Percentiles rank a stretch among this genome's conserved stretches.
Evolutionary conservation across 2,888 invertebrate species (phyloP).

Genomic region (Netelia fuscicornis): DNA sequence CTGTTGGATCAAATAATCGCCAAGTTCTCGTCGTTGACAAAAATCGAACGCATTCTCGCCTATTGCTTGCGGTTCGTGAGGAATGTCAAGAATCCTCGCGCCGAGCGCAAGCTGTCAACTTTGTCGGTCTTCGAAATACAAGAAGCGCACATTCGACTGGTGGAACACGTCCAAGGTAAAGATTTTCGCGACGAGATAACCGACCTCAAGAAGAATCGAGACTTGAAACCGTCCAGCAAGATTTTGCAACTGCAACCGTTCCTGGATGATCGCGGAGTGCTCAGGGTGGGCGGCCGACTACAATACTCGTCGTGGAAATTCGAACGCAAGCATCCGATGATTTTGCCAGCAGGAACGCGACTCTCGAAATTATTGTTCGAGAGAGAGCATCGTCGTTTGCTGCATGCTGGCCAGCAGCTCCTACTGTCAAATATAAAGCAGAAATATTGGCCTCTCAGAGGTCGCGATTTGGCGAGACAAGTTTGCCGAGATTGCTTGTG

Average conservation of each 20-base stretch:
- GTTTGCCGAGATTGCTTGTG: slow-evolving; percentile 61
- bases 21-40: slow-evolving; percentile 26
- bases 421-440: slow-evolving; percentile 53
- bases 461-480: slow-evolving; percentile 57
- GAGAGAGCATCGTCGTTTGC: slow-evolving; percentile 56
- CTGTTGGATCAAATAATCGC: neutral
- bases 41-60: slow-evolving; percentile 21
- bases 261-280: slow-evolving; percentile 38
- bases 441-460: slow-evolving; percentile 67
- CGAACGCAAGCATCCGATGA: slow-evolving; percentile 43
- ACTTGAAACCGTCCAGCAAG: slow-evolving; percentile 31
- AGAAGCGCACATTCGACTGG: neutral
- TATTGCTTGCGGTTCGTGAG: slow-evolving; percentile 13
- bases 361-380: slow-evolving; percentile 61
- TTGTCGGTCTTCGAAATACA: slow-evolving; percentile 25
- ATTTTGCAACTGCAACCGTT: slow-evolving; percentile 42
- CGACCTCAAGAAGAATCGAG: neutral
- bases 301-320: slow-evolving; percentile 27
- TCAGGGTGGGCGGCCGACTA: slow-evolving; percentile 67
- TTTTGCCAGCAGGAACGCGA: slow-evolving; percentile 35
- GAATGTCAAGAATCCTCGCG: neutral
- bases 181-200: slow-evolving; percentile 47
- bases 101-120: slow-evolving; percentile 5
- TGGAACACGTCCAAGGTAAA: slow-evolving; percentile 14
- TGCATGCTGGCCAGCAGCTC: slow-evolving; percentile 66